Base-by-base conservation (phyloP, 2,888 invertebrate genomes). In the Apomyelois bistriatella region DNA sequence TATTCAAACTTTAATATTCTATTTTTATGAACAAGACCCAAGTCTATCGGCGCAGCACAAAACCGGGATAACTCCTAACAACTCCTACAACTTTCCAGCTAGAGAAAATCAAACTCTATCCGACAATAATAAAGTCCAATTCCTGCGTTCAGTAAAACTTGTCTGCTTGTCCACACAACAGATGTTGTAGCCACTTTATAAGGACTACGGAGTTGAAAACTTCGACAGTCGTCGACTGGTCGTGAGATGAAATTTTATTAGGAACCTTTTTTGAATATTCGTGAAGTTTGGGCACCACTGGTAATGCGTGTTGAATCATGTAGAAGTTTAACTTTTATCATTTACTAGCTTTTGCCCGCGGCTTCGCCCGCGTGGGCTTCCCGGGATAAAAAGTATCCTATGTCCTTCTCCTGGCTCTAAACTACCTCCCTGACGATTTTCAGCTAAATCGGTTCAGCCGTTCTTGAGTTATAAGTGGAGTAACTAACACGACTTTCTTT, bases 201-300 rank as follows among this genome's bases (percentile, higher is more conserved):
- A 40, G 32, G 70, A 67, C 75, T 79, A 74, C 60, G 74, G 74
- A 79, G 71, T 80, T 71, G 50, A 53, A 51, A 81, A 81, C 73
- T 82, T 80, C 68, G 69, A 68, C 79, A 76, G 76, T 70, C 62
- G 61, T 60, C 58, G 65, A 64, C 58, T 65, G 73, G 75, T 76
- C 74, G 79, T 79, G 82, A 84, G 80, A 79, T 76, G 82, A 82
- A 85, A 84, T 83, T 84, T 84, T 84, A 84, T 85, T 82, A 81
- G 76, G 75, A 65, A 75, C 72, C 69, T 76, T 81, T 82, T 81
- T 82, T 80, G 77, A 85, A 84, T 85, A 84, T 78, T 72, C 66
- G 61, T 64, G 62, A 73, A 72, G 67, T 72, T 70, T 32, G 38
- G 49, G 48, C 17, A 46, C 56, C 54, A 50, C 54, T 59, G 60